Conservation (phyloP, 2,113 vertebrate genomes). For the Phaethon lepturus region DNA sequence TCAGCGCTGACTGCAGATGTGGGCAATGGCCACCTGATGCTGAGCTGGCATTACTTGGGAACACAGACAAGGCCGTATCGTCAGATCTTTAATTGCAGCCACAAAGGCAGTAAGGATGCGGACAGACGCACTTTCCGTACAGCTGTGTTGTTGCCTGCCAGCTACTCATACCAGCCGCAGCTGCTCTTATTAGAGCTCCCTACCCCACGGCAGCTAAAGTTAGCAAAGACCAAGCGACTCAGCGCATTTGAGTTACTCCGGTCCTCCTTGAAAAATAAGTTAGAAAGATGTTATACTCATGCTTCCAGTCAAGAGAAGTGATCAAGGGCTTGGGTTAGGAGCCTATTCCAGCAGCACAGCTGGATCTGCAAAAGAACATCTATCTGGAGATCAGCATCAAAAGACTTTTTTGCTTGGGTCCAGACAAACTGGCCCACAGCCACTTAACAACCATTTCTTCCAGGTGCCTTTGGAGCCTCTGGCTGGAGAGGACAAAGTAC, state of each 20-base stretch:
- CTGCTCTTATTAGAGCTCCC: conserved; percentile 28
- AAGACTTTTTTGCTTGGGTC: not conserved
- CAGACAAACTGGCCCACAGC: not conserved
- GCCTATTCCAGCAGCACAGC: not conserved
- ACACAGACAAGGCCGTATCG: not conserved
- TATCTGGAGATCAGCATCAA: not conserved
- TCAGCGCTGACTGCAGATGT: not conserved
- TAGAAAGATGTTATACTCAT: not conserved
- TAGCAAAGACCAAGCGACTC: conserved; percentile 18
- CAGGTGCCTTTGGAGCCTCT: not conserved
- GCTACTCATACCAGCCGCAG: conserved; percentile 17
- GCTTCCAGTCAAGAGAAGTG: not conserved
- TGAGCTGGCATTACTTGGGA: conserved; percentile 20
- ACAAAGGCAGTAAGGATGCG: not conserved
- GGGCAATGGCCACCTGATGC: conserved; percentile 5
- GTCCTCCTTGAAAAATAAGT: not conserved
- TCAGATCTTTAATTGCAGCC: conserved; percentile 53
- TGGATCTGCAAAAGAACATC: conserved; percentile 9
- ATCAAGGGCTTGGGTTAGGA: not conserved
- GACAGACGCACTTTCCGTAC: not conserved
- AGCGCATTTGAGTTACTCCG: not conserved
- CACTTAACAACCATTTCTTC: not conserved
- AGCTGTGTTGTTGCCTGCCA: conserved; percentile 49
- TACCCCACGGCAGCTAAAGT: conserved; percentile 36
- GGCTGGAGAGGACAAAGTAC: not conserved